Base-by-base conservation (phyloP, 2,888 invertebrate genomes). In the Tetrapedia diversipes region DNA sequence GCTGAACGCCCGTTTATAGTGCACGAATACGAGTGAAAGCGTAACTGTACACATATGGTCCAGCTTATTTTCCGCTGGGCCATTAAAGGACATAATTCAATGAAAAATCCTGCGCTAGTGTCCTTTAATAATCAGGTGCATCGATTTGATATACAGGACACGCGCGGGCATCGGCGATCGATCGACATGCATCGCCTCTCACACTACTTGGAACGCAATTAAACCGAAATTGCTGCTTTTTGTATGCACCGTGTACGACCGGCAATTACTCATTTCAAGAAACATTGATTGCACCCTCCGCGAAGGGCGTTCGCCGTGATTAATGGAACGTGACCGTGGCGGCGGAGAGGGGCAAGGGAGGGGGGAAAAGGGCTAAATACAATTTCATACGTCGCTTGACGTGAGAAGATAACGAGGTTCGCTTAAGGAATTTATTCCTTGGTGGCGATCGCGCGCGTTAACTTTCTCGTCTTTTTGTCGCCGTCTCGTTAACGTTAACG, bases 241-340 rank as follows among this genome's bases (percentile, higher is more conserved):
- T 76, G 45, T n/a, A 19, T 66, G 27, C 47, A 39, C n/a, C n/a
- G n/a, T n/a, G 22, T 27, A 14, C 54, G 43, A 32, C 16, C 22
- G 57, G 71, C 80, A 72, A 82, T 79, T 81, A 82, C 64, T 81
- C 72, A 79, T 82, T 81, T 79, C 71, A 47, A 65, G 68, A 66
- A 81, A 82, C 81, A 76, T 76, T 82, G 82, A 82, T 79, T 82
- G 63, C 60, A 64, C 64, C 66, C 60, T 69, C 70, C 54, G 66
- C 57, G 57, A 79, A 75, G 69, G 53, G 71, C 67, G 63, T 53
- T 63, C 49, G 43, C 24, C 45, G 67, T 82, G 81, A 82, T 81
- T 81, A 81, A 81, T 81, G 81, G 76, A 80, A 77, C 56, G 51
- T 39, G 22, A 54, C 51, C 39, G 63, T 43, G 56, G 34, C 47